phyloP scores from a whole-genome alignment of 2,888 invertebrate genomes.

The Phrixothrix hirtus region DNA sequence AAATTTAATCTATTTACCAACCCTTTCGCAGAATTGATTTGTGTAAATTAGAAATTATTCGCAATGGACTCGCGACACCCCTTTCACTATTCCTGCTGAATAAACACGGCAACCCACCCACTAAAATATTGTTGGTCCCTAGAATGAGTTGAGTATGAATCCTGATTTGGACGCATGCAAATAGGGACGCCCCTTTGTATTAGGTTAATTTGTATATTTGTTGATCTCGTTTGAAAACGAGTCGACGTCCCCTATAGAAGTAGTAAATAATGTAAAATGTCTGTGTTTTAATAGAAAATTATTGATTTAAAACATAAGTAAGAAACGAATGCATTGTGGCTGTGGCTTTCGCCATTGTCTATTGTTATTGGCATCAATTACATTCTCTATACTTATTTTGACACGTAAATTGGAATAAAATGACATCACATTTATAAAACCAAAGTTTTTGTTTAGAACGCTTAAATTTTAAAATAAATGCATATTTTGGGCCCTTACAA shows the following conservation, averaged over 20 bases:
- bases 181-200: constrained; percentile 19
- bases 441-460: too few relatives aligned
- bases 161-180: constrained; percentile 14
- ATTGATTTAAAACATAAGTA: too few relatives aligned
- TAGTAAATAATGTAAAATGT: background rate
- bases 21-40: constrained; percentile 28
- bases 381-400: too few relatives aligned
- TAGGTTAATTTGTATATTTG: constrained; percentile 27
- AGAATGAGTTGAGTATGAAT: constrained; percentile 10
- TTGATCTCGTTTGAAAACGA: constrained; percentile 21
- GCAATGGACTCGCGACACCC: constrained; percentile 6
- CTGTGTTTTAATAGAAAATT: too few relatives aligned
- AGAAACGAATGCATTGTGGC: too few relatives aligned
- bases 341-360: too few relatives aligned
- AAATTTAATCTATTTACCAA: constrained; percentile 14
- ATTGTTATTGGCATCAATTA: too few relatives aligned
- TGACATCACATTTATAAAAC: too few relatives aligned
- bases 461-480: too few relatives aligned
- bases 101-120: constrained; percentile 17
- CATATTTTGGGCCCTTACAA: too few relatives aligned
- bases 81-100: background rate
- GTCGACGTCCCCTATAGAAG: too few relatives aligned
- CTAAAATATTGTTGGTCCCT: constrained; percentile 11
- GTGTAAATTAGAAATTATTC: constrained; percentile 28
- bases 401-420: too few relatives aligned